Evolutionary conservation across 1,140 invertebrate genomes (phyloP).

Genomic region (Laodelphax striatellus): DNA sequence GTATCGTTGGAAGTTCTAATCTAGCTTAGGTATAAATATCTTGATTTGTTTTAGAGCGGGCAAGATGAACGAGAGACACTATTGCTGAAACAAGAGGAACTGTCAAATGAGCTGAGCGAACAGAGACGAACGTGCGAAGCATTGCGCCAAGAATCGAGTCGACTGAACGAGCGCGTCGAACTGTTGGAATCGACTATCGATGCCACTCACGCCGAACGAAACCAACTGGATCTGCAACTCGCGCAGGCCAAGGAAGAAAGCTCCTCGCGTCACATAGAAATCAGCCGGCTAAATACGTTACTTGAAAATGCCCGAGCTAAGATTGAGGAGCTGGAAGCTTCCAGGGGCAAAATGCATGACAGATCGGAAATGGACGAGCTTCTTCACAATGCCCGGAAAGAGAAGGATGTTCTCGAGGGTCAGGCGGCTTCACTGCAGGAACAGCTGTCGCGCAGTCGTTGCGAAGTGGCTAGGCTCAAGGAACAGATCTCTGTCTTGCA

Average conservation of each 20-base stretch:
- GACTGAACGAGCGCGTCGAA: conserved; percentile 44
- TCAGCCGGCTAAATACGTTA: conserved; percentile 58
- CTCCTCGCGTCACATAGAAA: conserved; percentile 51
- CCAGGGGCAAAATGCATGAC: conserved; percentile 40
- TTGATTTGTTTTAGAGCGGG: conserved; percentile 40
- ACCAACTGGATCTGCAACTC: conserved; percentile 57
- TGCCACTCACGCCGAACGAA: conserved; percentile 53
- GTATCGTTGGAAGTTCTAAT: too few relatives aligned
- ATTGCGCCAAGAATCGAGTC: conserved; percentile 44
- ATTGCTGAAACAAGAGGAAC: conserved; percentile 66
- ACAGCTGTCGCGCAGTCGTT: conserved; percentile 59
- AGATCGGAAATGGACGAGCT: conserved; percentile 57
- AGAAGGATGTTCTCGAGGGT: conserved; percentile 54
- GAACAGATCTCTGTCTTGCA: conserved; percentile 59
- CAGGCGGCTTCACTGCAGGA: conserved; percentile 63
- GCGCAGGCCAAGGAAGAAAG: conserved; percentile 48
- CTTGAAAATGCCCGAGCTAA: conserved; percentile 71
- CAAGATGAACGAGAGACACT: conserved; percentile 65
- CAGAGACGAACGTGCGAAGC: conserved; percentile 37
- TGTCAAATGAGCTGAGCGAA: conserved; percentile 49
- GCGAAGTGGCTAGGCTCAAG: conserved; percentile 58
- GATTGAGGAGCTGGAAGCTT: conserved; percentile 49
- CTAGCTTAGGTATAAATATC: too few relatives aligned
- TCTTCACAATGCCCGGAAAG: conserved; percentile 52
- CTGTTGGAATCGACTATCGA: conserved; percentile 59